phyloP scores from a whole-genome alignment of 2,797 vertebrate species.

The Pseudomugil tenellus region DNA sequence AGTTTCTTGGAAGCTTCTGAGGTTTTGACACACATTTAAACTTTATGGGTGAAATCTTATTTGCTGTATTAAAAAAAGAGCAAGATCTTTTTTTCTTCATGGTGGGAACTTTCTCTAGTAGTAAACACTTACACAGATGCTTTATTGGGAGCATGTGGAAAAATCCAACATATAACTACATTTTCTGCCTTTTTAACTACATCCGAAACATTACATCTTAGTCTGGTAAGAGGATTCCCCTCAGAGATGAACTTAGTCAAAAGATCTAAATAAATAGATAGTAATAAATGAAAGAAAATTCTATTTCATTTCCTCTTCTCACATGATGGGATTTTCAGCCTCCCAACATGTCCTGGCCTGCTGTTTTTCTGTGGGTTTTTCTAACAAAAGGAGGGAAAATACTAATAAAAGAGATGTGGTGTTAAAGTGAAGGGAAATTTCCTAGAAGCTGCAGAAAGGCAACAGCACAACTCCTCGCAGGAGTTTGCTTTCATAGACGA shows the following conservation, averaged over 20 bases:
- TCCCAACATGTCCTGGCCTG: conserved; percentile 52
- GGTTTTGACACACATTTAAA: background rate
- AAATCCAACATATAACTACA: conserved; percentile 29
- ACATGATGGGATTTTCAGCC: conserved; percentile 38
- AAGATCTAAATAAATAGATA: conserved; percentile 16
- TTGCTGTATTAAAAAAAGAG: conserved; percentile 9
- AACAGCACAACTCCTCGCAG: conserved; percentile 38
- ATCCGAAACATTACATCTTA: conserved; percentile 55
- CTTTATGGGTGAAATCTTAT: conserved; percentile 34
- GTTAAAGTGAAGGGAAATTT: conserved; percentile 49
- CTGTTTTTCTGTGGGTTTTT: conserved; percentile 36
- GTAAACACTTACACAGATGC: conserved; percentile 34
- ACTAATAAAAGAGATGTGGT: conserved; percentile 14
- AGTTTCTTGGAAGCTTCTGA: conserved; percentile 16
- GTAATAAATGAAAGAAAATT: conserved; percentile 5
- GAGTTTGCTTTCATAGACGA: too few relatives aligned
- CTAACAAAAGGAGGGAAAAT: conserved; percentile 30
- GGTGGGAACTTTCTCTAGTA: conserved; percentile 27
- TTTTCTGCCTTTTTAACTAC: conserved; percentile 43
- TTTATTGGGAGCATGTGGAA: background rate
- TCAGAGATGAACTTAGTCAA: conserved; percentile 41
- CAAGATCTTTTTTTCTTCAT: conserved; percentile 17
- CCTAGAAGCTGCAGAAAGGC: conserved; percentile 51
- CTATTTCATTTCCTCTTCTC: conserved; percentile 38
- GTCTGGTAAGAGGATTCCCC: conserved; percentile 37